A percentile compares a stretch with the other conserved stretches of the same genome.
These are phyloP conservation scores for Brachionus rotundiformis DNA, from an alignment of 1,140 invertebrate species.

Conservation along the genomic window DNA sequence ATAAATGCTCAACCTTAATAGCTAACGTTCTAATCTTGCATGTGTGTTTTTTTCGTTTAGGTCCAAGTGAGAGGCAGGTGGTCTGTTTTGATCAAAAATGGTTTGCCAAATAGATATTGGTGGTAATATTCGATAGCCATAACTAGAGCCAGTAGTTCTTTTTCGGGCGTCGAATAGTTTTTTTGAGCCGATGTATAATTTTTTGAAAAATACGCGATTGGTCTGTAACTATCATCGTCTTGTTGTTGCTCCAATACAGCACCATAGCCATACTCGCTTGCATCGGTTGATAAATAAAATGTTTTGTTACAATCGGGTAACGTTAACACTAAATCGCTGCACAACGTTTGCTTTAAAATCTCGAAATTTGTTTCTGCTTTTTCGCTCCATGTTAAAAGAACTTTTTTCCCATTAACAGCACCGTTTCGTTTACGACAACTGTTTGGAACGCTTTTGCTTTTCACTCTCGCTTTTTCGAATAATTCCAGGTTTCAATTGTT, in stretches of 20 bases:
- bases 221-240: background rate
- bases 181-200: constrained; percentile 16
- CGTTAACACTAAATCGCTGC: background rate
- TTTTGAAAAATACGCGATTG: constrained; percentile 17
- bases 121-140: constrained; percentile 62
- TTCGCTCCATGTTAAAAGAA: background rate
- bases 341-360: background rate
- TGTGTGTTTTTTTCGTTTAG: constrained; percentile 54
- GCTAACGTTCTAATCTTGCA: background rate
- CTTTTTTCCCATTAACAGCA: background rate
- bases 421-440: background rate
- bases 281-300: constrained; percentile 64
- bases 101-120: constrained; percentile 62
- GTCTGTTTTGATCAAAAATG: constrained; percentile 65
- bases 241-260: constrained; percentile 60
- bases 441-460: background rate
- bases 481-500: constrained; percentile 18
- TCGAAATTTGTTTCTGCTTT: background rate
- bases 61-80: constrained; percentile 64
- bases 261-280: constrained; percentile 61
- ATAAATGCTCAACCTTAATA: background rate
- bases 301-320: constrained; percentile 57
- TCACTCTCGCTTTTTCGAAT: background rate
- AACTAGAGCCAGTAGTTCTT: constrained; percentile 60
- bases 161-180: constrained; percentile 59